Percentiles rank a stretch among this genome's conserved stretches.
Evolutionary conservation across 2,888 invertebrate genomes (phyloP).

Genomic region (Monopis laevigella): DNA sequence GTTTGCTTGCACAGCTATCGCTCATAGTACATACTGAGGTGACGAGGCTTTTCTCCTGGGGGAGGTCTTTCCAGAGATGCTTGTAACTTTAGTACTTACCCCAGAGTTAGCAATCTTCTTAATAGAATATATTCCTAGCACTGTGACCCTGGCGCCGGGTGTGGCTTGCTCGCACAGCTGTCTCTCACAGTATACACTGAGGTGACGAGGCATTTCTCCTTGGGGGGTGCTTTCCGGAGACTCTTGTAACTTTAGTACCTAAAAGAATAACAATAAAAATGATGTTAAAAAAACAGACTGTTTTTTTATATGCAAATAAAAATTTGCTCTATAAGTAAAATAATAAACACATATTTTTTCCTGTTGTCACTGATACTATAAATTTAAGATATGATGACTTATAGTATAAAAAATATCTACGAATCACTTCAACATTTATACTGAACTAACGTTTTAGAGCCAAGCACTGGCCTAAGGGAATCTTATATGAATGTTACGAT

Average conservation of each 20-base stretch:
- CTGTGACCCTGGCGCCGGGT: conserved; percentile 93
- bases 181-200: conserved; percentile 94
- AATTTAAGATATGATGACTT: no score
- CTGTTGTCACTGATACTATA: no score
- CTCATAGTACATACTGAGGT: conserved; percentile 94
- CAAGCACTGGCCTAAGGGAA: no score
- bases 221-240: conserved; percentile 88
- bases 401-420: no score
- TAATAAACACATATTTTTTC: no score
- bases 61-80: conserved; percentile 90
- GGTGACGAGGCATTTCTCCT: conserved; percentile 97
- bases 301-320: no score
- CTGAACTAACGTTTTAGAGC: no score
- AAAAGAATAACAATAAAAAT: no score
- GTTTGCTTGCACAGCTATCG: conserved; percentile 91
- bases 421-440: no score
- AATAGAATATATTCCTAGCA: conserved; percentile 96
- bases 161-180: conserved; percentile 92
- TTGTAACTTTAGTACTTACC: conserved; percentile 88
- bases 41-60: conserved; percentile 98
- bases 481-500: no score
- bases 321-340: no score
- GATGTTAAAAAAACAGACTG: no score
- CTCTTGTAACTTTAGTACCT: conserved; percentile 95
- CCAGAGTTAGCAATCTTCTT: conserved; percentile 80